Percentiles rank a stretch among this genome's conserved stretches.
Conservation (phyloP, 2,888 invertebrate species). For the Athrips mouffetella region DNA sequence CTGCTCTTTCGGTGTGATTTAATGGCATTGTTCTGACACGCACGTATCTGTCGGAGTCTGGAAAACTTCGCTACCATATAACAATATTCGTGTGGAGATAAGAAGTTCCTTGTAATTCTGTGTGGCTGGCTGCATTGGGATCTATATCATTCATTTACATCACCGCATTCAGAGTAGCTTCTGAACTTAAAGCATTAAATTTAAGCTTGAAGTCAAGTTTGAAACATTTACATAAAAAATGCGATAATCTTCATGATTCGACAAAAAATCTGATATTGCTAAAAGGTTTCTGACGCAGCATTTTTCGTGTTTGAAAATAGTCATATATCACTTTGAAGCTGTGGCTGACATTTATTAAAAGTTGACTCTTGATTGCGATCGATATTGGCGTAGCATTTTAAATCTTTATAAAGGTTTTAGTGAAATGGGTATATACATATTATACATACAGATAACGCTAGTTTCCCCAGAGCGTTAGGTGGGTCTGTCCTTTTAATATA, state of each 20-base stretch:
- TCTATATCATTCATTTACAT: not conserved
- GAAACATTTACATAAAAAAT: not conserved
- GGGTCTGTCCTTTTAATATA: too few species aligned
- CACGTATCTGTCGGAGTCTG: slow-evolving; percentile 5
- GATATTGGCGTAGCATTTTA: too few species aligned
- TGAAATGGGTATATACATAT: too few species aligned
- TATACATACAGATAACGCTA: too few species aligned
- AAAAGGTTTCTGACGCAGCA: slow-evolving; percentile 54
- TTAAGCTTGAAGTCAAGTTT: not conserved
- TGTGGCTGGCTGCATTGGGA: not conserved
- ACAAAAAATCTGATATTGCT: too few species aligned
- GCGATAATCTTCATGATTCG: not conserved
- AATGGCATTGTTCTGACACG: slow-evolving; percentile 16
- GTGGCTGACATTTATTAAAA: slow-evolving; percentile 62
- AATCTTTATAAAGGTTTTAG: too few species aligned
- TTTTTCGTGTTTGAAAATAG: slow-evolving; percentile 50
- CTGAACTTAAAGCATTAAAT: not conserved
- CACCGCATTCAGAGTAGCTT: not conserved
- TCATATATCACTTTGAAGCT: slow-evolving; percentile 54
- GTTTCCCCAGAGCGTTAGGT: too few species aligned
- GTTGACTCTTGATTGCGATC: slow-evolving; percentile 43
- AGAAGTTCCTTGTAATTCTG: slow-evolving; percentile 4
- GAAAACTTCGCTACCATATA: slow-evolving; percentile 12
- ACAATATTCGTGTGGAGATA: slow-evolving; percentile 9
- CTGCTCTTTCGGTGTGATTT: slow-evolving; percentile 13